Evolutionary conservation across 2,797 vertebrate genomes (phyloP).

Genomic region (Syngnathus rostellatus): DNA sequence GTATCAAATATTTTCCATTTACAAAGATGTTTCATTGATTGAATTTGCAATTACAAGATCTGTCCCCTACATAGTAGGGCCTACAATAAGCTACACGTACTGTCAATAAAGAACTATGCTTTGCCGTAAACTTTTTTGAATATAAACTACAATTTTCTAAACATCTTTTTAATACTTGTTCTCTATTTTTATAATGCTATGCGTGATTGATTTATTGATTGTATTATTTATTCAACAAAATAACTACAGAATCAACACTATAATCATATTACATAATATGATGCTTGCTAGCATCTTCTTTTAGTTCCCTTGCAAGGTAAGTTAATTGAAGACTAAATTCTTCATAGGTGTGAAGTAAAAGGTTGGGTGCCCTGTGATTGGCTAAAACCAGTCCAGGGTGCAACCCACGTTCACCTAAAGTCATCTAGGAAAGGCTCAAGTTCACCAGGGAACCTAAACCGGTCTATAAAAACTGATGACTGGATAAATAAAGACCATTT

Average conservation of each 20-base stretch:
- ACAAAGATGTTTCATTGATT: neutral
- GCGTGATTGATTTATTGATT: neutral
- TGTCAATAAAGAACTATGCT: conserved; percentile 2
- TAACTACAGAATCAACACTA: neutral
- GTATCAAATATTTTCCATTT: neutral
- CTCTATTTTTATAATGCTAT: neutral
- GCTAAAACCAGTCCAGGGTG: neutral
- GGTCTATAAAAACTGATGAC: neutral
- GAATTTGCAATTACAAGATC: neutral
- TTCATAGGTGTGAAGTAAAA: too few species aligned
- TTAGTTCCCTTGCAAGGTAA: too few species aligned
- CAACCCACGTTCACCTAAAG: neutral
- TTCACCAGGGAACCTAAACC: neutral
- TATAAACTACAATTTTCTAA: neutral
- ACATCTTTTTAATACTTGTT: neutral
- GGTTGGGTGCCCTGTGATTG: neutral
- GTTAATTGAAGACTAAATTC: neutral
- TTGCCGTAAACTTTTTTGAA: neutral
- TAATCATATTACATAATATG: neutral
- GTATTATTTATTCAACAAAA: neutral
- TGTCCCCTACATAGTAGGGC: neutral
- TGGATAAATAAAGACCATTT: neutral
- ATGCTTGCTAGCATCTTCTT: too few species aligned
- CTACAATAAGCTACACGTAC: neutral
- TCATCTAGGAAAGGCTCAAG: neutral